Percentiles rank a stretch among this genome's conserved stretches.
phyloP scores from a whole-genome alignment of 2,797 vertebrate genomes.

The Microctenopoma stevenorrisi region DNA sequence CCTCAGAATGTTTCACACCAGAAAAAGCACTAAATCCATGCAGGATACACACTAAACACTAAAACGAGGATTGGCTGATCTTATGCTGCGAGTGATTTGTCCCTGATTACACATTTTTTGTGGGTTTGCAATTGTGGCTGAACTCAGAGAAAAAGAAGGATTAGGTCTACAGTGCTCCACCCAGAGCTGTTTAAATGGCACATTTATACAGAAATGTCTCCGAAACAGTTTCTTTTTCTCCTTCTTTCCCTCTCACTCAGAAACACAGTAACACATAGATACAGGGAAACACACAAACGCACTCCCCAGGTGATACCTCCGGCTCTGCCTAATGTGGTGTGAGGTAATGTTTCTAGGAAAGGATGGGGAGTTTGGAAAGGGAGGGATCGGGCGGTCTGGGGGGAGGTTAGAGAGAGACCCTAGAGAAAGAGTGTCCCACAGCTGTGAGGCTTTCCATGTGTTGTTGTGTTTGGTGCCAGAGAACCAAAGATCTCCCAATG shows the following conservation, averaged over 20 bases:
- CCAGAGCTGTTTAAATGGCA: constrained; percentile 51
- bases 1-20: not conserved
- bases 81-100: constrained; percentile 27
- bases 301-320: constrained; percentile 75
- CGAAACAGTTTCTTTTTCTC: constrained; percentile 28
- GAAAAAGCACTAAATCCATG: not conserved
- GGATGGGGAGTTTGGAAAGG: constrained; percentile 49
- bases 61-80: not conserved
- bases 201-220: constrained; percentile 46
- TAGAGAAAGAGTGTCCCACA: constrained; percentile 52
- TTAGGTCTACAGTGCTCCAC: constrained; percentile 56
- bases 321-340: constrained; percentile 65
- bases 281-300: constrained; percentile 25
- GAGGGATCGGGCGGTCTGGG: constrained; percentile 50
- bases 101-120: constrained; percentile 6
- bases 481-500: constrained; percentile 48
- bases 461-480: constrained; percentile 65
- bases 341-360: constrained; percentile 80
- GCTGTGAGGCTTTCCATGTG: constrained; percentile 64
- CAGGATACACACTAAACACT: not conserved
- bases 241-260: constrained; percentile 17
- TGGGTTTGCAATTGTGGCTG: constrained; percentile 26
- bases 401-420: constrained; percentile 39
- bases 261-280: constrained; percentile 25
- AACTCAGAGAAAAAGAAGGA: constrained; percentile 46